Base-by-base conservation (phyloP, 1,140 invertebrate species). In the Meloidogyne floridensis region DNA sequence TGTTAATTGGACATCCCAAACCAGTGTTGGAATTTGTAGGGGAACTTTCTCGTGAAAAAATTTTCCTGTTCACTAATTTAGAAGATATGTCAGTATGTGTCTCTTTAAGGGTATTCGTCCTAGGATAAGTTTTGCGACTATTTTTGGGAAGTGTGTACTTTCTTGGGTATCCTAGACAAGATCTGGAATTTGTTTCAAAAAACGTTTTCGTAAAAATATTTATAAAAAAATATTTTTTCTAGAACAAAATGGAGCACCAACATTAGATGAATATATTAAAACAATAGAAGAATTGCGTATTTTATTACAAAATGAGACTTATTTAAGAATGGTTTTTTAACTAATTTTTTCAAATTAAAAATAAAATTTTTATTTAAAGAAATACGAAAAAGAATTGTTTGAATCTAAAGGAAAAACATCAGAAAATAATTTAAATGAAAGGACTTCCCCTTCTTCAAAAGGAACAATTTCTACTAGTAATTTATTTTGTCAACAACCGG, bases 271-370 rank as follows among this genome's bases (percentile, higher is more conserved):
- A n/a, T 86, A 78, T 43, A 59, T 87, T 13, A 65, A 75, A 20
- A 86, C 85, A 32, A 86, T 86, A 47, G 86, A 85, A 18, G 86
- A 86, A 20, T 73, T 86, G 18, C 80, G 77, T 32, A 73, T 53
- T 69, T 85, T 83, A 20, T 73, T 86, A 18, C 72, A 56, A 15
- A 75, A 81, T 72, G 85, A 86, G 73, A 85, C 86, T 11, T 84
- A 86, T 54, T 53, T 86, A 53, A n/a, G 85, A 56, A 56, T 87
- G 71, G 70, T 84, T 11, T 51, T 43, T 75, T 47, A 51, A 32
- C 2, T 11, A 10, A 8, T 56, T 18, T 42, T 75, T 43, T 11
- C 43, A 42, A 32, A 7, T 54, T 54, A 56, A 56, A 8, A 32
- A 32, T 32, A 32, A 32, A 32, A 32, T 32, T 18, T 7, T 2